phyloP scores from a whole-genome alignment of 2,888 invertebrate genomes.

The Metacarcinus magister region DNA sequence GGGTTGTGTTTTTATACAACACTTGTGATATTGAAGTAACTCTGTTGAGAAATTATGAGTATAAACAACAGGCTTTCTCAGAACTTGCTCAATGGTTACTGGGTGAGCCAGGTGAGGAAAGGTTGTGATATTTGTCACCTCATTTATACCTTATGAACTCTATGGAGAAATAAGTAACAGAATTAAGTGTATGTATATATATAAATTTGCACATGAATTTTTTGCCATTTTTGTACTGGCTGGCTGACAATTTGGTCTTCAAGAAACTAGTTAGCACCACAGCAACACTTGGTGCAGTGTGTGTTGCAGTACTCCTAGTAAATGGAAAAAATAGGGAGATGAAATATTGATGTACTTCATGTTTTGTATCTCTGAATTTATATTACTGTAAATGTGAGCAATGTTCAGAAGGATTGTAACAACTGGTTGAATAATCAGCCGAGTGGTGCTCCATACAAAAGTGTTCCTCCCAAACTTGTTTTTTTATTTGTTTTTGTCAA shows the following conservation, averaged over 20 bases:
- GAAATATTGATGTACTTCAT: neutral
- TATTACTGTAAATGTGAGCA: neutral
- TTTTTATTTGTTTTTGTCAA: neutral
- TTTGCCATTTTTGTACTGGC: neutral
- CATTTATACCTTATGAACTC: neutral
- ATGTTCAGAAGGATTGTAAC: conserved; percentile 8
- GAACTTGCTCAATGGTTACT: neutral
- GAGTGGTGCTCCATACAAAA: neutral
- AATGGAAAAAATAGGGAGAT: neutral
- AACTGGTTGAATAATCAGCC: neutral
- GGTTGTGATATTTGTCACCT: conserved; percentile 18
- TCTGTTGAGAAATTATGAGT: neutral
- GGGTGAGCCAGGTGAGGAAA: neutral
- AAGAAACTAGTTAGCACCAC: neutral
- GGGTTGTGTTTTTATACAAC: conserved; percentile 1
- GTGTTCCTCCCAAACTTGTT: neutral
- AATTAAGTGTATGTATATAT: neutral
- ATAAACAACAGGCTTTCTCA: neutral
- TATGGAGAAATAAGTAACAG: neutral
- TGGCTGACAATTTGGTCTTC: neutral
- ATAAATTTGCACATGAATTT: neutral
- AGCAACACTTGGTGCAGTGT: neutral
- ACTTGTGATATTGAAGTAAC: conserved; percentile 16
- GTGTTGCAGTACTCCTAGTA: neutral
- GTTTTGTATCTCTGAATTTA: neutral